Evolutionary conservation across 2,797 vertebrate species (phyloP).

Genomic region (Cyclura pinguis): DNA sequence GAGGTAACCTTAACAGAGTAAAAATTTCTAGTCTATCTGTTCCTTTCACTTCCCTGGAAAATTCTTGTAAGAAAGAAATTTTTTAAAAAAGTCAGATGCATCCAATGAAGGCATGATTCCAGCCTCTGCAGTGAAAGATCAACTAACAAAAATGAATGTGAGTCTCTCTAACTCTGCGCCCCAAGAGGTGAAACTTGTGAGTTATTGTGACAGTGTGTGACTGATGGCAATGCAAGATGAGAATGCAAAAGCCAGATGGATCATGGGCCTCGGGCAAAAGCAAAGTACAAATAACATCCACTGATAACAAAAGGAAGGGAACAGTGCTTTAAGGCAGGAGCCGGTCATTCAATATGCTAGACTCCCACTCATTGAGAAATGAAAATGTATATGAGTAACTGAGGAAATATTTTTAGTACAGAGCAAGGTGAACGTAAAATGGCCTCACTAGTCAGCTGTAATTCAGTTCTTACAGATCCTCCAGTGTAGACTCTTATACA

Average conservation of each 20-base stretch:
- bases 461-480: neutral
- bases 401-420: constrained; percentile 1
- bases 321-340: constrained; percentile 32
- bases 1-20: constrained; percentile 23
- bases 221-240: constrained; percentile 34
- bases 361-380: neutral
- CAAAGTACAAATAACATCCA: constrained; percentile 24
- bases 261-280: neutral
- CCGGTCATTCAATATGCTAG: constrained; percentile 43
- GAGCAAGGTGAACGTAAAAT: neutral
- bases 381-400: constrained; percentile 1
- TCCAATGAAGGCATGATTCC: constrained; percentile 18
- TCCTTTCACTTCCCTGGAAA: neutral
- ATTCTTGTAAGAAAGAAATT: constrained; percentile 2
- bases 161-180: neutral
- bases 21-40: neutral
- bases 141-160: constrained; percentile 13
- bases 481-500: neutral
- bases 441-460: neutral
- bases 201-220: constrained; percentile 30
- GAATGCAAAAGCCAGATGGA: constrained; percentile 46
- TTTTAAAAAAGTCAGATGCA: neutral
- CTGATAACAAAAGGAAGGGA: constrained; percentile 32
- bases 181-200: constrained; percentile 12
- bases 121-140: constrained; percentile 14